Evolutionary conservation across 2,888 invertebrate genomes (phyloP).

Genomic region (Aphidius colemani): DNA sequence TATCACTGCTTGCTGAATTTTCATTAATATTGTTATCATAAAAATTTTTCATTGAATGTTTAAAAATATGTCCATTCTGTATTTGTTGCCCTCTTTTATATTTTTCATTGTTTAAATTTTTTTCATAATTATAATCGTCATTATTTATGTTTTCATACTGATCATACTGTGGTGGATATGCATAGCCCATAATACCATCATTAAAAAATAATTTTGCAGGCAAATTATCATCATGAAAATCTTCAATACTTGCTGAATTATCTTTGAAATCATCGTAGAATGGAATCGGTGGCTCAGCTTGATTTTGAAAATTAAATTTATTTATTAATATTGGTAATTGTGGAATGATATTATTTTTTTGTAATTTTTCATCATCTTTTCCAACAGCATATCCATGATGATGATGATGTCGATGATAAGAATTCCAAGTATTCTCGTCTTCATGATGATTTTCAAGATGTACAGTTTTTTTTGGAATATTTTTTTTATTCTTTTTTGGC

Average conservation of each 20-base stretch:
- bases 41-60: conserved; percentile 46
- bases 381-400: conserved; percentile 39
- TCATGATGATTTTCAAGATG: conserved; percentile 61
- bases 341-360: conserved; percentile 25
- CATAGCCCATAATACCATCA: conserved; percentile 36
- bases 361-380: conserved; percentile 19
- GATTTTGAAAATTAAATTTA: conserved; percentile 53
- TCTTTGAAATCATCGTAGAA: conserved; percentile 27
- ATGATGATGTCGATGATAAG: conserved; percentile 59
- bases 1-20: conserved; percentile 34
- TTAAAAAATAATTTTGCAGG: conserved; percentile 10
- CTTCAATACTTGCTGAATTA: conserved; percentile 6
- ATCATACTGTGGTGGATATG: conserved; percentile 38
- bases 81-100: conserved; percentile 42
- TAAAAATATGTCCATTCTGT: conserved; percentile 44
- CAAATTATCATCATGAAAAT: conserved; percentile 13
- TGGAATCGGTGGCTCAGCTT: conserved; percentile 32
- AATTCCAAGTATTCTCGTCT: conserved; percentile 50
- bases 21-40: conserved; percentile 49
- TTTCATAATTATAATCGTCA: conserved; percentile 49
- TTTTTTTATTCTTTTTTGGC: conserved; percentile 34
- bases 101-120: conserved; percentile 54
- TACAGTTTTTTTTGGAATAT: conserved; percentile 40
- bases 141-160: conserved; percentile 22
- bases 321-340: conserved; percentile 38